Base-by-base conservation (phyloP, 2,113 vertebrate genomes). In the Apaloderma vittatum region DNA sequence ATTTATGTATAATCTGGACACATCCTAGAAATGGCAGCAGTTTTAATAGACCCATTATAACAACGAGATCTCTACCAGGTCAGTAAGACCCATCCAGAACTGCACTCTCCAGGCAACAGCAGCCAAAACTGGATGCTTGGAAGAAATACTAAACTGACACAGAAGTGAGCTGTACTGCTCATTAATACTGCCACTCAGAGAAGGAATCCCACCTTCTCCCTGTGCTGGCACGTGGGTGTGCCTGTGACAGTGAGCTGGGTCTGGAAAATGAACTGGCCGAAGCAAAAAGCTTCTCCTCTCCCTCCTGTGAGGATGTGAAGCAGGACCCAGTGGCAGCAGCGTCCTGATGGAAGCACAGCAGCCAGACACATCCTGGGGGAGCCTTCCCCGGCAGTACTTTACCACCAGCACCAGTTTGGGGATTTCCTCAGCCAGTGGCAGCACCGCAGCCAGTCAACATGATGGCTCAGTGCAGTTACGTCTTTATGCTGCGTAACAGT, bases 1-100 rank as follows among this genome's bases (percentile, higher is more conserved):
- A 46, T 80, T 93, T 62, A 22, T 43, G 24, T 48, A 30, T n/a
- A 59, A 86, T 19, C 37, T 90, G 75, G 20, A 71, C 48, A 37
- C 3, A 9, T 77, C 48, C 26, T 71, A 81, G 68, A 88, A 84
- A 88, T 19, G 51, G 72, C 72, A 96, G 46, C 67, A 74, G 71
- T 43, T 77, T 90, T 90, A 89, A 92, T 11, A 92, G 91, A 88
- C 14, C 27, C 46, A 43, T 90, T 86, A 32, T 29, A 91, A 86
- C 83, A 83, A 63, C 8, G 20, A 66, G 76, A 88, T 73, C 82
- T 77, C 87, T 66, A 91, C 75, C 63, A 92, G 75, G 86, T 95
- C 93, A 94, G 55, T 37, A 72, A 95, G 94, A 93, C 70, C 88
- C 70, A 92, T 67, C 65, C 72, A 94, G 36, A 20, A 18, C 80